These are phyloP conservation scores for Propithecus perrieri DNA, from an alignment of 2,797 vertebrate genomes.

Conservation along the genomic window DNA sequence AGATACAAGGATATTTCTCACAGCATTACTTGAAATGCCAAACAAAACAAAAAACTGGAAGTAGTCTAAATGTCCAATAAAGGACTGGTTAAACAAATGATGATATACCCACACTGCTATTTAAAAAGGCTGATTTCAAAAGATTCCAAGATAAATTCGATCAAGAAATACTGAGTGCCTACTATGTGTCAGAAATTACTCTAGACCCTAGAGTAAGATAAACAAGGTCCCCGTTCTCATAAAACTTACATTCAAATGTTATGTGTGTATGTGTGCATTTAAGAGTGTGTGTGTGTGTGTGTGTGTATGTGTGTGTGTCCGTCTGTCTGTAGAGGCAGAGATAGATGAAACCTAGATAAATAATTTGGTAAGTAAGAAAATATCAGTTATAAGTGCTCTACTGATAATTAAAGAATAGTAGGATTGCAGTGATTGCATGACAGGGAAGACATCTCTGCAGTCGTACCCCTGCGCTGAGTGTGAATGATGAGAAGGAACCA, in stretches of 20 bases:
- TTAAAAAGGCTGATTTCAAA: not conserved
- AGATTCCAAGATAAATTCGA: not conserved
- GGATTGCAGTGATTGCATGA: fast-evolving
- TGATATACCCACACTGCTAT: not conserved
- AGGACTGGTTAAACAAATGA: not conserved
- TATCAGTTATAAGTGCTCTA: not conserved
- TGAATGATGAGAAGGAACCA: not conserved
- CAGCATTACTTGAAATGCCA: not conserved
- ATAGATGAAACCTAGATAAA: too few relatives aligned
- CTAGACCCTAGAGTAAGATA: not conserved
- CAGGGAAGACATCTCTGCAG: not conserved
- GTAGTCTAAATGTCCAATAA: not conserved
- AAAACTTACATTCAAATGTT: too few relatives aligned
- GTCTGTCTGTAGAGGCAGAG: not conserved
- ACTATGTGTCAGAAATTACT: not conserved
- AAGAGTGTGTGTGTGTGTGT: too few relatives aligned
- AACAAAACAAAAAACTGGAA: not conserved
- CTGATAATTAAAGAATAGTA: not conserved
- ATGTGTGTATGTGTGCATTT: too few relatives aligned
- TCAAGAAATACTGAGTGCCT: not conserved
- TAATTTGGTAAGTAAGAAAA: not conserved
- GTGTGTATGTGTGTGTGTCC: not conserved
- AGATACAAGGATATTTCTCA: not conserved
- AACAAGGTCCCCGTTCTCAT: not conserved
- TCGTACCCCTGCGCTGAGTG: not conserved